Percentiles rank a stretch among this genome's conserved stretches.
phyloP scores from a whole-genome alignment of 2,888 invertebrate genomes.

The Aethes cnicana region DNA sequence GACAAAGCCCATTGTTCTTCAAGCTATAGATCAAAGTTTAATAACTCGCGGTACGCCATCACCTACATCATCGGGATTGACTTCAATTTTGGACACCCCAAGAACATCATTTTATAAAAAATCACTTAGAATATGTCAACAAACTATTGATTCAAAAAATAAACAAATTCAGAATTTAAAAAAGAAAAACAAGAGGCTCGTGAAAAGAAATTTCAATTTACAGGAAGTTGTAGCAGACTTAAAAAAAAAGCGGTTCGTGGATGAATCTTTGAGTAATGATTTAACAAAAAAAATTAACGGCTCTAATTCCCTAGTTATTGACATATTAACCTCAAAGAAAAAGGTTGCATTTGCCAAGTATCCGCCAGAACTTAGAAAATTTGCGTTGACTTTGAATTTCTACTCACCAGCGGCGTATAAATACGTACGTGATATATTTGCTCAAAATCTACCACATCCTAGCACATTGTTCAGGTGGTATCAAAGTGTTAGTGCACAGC shows the following conservation, averaged over 20 bases:
- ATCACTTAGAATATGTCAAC: neutral
- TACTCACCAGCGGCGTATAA: slow-evolving; percentile 8
- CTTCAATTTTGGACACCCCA: neutral
- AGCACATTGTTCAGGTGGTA: slow-evolving; percentile 7
- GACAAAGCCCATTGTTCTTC: neutral
- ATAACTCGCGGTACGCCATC: neutral
- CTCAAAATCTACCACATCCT: slow-evolving; percentile 1
- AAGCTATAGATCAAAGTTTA: neutral
- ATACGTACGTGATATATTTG: neutral
- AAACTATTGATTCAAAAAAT: too few species aligned
- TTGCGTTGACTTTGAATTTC: slow-evolving; percentile 6
- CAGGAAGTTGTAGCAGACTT: neutral
- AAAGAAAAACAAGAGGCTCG: neutral
- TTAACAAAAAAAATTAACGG: neutral
- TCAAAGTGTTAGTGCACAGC: neutral
- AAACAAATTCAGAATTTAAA: slow-evolving; percentile 1
- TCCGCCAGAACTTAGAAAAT: slow-evolving; percentile 5
- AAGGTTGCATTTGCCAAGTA: neutral
- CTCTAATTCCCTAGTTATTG: neutral
- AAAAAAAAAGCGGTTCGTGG: neutral
- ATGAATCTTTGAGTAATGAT: neutral
- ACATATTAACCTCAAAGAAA: neutral
- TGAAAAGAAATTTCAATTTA: neutral
- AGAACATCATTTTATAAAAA: neutral
- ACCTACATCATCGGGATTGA: slow-evolving; percentile 2